phyloP scores from a whole-genome alignment of 2,113 vertebrate genomes.

The Mustela nigripes region DNA sequence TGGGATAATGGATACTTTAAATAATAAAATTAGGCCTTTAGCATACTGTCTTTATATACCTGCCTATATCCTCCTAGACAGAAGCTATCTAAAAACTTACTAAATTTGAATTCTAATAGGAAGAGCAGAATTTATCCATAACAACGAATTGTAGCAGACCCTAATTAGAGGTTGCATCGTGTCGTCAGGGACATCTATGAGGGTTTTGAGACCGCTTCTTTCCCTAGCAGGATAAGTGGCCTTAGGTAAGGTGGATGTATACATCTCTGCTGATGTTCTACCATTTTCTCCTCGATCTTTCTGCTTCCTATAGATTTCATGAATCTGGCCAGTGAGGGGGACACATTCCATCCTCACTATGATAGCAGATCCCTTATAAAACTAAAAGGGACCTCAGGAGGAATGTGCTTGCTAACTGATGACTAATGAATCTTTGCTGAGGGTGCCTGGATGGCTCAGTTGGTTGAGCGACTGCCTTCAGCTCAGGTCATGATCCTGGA shows the following conservation, averaged over 20 bases:
- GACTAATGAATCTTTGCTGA: neutral
- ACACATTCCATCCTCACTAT: neutral
- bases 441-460: too few relatives aligned
- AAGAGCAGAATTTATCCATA: neutral
- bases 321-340: neutral
- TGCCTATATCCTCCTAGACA: neutral
- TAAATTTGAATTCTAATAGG: neutral
- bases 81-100: neutral
- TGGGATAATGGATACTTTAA: neutral
- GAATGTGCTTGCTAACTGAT: slow-evolving; percentile 10
- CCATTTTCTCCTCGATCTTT: neutral
- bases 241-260: neutral
- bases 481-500: too few relatives aligned
- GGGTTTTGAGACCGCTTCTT: neutral
- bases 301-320: slow-evolving; percentile 6
- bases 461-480: too few relatives aligned
- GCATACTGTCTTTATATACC: neutral
- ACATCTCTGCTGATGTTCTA: neutral
- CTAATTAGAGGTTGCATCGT: neutral
- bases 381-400: neutral
- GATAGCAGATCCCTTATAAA: neutral
- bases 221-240: neutral
- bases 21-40: slow-evolving; percentile 19
- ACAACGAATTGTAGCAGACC: neutral
- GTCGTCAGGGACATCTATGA: neutral